Conservation (phyloP, 2,797 vertebrate genomes). For the Acanthiza pusilla region DNA sequence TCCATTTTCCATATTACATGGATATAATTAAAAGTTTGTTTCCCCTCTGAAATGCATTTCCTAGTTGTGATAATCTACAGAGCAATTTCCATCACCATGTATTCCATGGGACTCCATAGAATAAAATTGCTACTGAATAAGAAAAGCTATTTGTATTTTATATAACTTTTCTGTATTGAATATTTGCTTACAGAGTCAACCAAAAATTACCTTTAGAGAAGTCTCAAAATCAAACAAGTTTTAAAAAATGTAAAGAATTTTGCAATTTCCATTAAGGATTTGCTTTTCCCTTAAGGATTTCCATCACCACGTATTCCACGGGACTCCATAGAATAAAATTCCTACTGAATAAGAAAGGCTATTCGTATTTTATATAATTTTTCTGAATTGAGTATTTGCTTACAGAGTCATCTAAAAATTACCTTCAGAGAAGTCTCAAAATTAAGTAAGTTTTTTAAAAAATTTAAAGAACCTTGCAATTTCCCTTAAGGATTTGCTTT, state of each 20-base stretch:
- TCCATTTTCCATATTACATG: neutral
- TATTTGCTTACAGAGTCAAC: neutral
- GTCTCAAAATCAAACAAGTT: neutral
- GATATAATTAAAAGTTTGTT: neutral
- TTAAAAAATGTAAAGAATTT: neutral
- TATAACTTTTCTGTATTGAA: neutral
- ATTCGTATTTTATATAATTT: neutral
- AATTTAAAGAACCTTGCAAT: neutral
- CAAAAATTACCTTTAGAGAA: neutral
- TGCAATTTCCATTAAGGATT: neutral
- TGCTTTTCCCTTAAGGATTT: neutral
- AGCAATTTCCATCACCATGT: neutral
- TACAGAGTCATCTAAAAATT: neutral
- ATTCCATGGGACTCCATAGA: neutral
- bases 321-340: neutral
- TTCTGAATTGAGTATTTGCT: neutral
- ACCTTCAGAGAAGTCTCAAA: neutral
- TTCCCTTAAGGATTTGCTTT: neutral
- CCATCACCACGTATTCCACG: accelerated
- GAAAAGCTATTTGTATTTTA: neutral
- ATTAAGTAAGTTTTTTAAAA: neutral
- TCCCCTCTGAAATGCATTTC: neutral
- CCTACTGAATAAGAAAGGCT: neutral
- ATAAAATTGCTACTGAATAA: neutral
- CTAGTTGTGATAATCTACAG: neutral